Base-by-base conservation (phyloP, 2,113 vertebrate species). In the Leptodactylus fuscus region DNA sequence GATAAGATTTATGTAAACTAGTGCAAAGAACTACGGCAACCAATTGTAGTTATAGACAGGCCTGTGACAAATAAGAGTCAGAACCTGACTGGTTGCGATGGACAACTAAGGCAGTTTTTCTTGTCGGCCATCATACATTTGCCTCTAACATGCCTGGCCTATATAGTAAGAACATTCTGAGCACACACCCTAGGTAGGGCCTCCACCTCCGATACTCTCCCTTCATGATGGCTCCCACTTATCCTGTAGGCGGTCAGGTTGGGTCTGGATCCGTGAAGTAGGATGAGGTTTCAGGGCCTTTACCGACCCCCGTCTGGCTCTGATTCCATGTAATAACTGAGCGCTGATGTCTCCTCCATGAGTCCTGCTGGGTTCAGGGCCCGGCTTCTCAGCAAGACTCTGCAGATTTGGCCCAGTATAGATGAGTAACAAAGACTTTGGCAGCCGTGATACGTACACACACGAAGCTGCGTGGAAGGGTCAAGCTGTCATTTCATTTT, bases 381-480 rank as follows among this genome's bases (percentile, higher is more conserved):
- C 16, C 2, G 29, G 65, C 32, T 38, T 69, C 65, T 36, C 34
- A 22, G 65, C 65, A 38, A 22, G 60, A 62, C 58, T 62, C 29
- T 29, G 58, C 58, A 62, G 3, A 22, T 38, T 69, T 69, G 65
- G 65, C 65, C 32, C 34, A 69, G 38, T 65, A 65, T 16, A 65
- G 60, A 32, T 15, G 65, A 38, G 18, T 22, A 69, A 16, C 16
- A 27, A 41, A 46, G 44, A 48, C 10, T 75, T 75, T 75, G 71
- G 41, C 71, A 48, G 44, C 15, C 7, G 44, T 2, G 53, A 34
- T 8, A 0, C n/a, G 6, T 38, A 24, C 46, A 32, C 73, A 20
- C 76, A 20, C 76, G 4, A 55, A 60, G 76, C 27, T 41, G 24
- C 5, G 32, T n/a, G 76, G 76, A 79, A 38, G 71, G 75, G 34